phyloP scores from a whole-genome alignment of 2,797 vertebrate genomes.

The Poeciliopsis presidionis region DNA sequence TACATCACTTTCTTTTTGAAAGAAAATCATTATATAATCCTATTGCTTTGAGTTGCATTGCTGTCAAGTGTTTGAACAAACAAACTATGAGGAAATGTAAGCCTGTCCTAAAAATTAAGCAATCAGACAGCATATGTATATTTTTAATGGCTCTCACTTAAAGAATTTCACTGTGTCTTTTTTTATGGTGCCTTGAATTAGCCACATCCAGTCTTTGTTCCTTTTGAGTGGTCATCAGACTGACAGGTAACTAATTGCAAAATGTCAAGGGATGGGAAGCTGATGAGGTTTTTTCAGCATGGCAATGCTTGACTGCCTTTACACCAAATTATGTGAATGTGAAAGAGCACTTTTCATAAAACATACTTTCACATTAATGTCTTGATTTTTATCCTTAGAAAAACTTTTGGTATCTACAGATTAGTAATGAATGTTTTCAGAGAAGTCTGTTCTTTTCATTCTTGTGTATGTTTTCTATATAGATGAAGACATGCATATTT shows the following conservation, averaged over 20 bases:
- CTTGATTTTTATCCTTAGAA: constrained; percentile 21
- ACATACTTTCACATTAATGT: constrained; percentile 15
- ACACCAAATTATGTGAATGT: constrained; percentile 29
- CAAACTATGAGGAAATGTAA: constrained; percentile 1
- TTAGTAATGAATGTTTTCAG: constrained; percentile 5
- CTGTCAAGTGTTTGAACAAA: neutral
- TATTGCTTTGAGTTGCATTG: neutral
- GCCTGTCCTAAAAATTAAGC: neutral
- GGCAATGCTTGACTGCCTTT: constrained; percentile 13
- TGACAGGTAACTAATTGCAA: constrained; percentile 52
- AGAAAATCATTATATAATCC: neutral
- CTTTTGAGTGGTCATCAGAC: constrained; percentile 31
- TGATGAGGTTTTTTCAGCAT: constrained; percentile 32
- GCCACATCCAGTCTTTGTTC: constrained; percentile 22
- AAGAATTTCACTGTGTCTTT: neutral
- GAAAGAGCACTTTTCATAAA: constrained; percentile 5
- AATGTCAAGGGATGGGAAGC: constrained; percentile 28
- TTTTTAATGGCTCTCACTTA: neutral
- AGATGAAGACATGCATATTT: neutral
- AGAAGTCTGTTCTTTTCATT: neutral
- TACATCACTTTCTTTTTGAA: neutral
- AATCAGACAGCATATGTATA: neutral
- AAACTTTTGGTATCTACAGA: neutral
- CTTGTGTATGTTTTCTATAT: neutral
- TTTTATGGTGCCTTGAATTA: neutral